Base-by-base conservation (phyloP, 2,888 invertebrate species). In the Acanthosepion lycidas region DNA sequence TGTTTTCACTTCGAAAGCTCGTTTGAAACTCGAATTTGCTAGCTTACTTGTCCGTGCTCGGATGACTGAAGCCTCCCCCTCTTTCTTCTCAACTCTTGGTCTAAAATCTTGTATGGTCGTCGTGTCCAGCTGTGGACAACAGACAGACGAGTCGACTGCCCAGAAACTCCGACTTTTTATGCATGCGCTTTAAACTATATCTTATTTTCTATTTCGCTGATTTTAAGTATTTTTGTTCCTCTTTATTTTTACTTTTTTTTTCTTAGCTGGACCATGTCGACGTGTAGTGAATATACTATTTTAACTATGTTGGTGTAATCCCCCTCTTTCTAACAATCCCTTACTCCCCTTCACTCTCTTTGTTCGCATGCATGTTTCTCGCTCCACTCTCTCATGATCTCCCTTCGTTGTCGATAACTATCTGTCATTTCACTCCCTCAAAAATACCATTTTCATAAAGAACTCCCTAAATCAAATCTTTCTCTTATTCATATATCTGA, bases 41-140 rank as follows among this genome's bases (percentile, higher is more conserved):
- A 78, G 78, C 15, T 15, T n/a, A 78, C 33, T n/a, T 78, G n/a
- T n/a, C 78, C 78, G 78, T 78, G n/a, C 15, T 78, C n/a, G 78
- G 78, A n/a, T 78, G 15, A 78, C 33, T 78, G 78, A 33, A 33
- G 78, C 78, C n/a, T n/a, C 78, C n/a, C 78, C 78, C n/a, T 78
- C 78, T n/a, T n/a, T 78, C 78, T 78, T 78, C 78, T 78, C 78
- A 78, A 78, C 78, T 78, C 78, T 78, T 78, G n/a, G 78, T 78
- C 78, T 78, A 78, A 78, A 78, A 78, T 78, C 33, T n/a, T 78
- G n/a, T 78, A n/a, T 78, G n/a, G 78, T 78, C n/a, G 78, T 78
- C n/a, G 78, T 78, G 78, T 78, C 78, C 78, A 78, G 78, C 78
- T 78, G 78, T 78, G 78, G 78, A 78, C 78, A 78, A 78, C 78